These are phyloP conservation scores for Drosophila putrida DNA, from an alignment of 2,888 invertebrate genomes.

Conservation along the genomic window DNA sequence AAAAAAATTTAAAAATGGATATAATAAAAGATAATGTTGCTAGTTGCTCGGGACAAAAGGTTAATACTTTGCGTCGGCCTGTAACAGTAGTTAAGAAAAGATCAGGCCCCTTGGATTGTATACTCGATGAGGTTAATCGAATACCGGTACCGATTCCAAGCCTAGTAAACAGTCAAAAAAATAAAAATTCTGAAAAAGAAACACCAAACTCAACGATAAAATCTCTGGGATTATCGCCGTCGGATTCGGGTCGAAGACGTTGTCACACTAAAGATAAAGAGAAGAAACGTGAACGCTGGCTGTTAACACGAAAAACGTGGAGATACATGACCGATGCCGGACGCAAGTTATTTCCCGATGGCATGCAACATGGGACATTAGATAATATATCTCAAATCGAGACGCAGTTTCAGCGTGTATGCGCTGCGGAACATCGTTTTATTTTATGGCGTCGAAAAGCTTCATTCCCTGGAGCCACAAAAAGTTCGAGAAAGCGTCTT, in stretches of 20 bases:
- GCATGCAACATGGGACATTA: slow-evolving; percentile 88
- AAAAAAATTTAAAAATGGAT: slow-evolving; percentile 26
- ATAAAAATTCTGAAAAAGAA: slow-evolving; percentile 1
- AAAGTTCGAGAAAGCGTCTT: slow-evolving; percentile 66
- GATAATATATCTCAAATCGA: slow-evolving; percentile 93
- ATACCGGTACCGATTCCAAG: neutral
- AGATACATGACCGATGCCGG: slow-evolving; percentile 97
- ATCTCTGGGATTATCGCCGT: slow-evolving; percentile 11
- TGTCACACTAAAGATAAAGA: slow-evolving; percentile 66
- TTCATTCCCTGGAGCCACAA: slow-evolving; percentile 88
- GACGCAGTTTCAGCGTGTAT: slow-evolving; percentile 93
- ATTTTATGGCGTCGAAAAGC: slow-evolving; percentile 92
- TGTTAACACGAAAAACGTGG: slow-evolving; percentile 95
- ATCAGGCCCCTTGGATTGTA: slow-evolving; percentile 71
- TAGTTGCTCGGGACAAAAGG: slow-evolving; percentile 7
- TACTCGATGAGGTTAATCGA: slow-evolving; percentile 58
- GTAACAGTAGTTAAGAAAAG: slow-evolving; percentile 67
- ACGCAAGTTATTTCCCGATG: slow-evolving; percentile 93
- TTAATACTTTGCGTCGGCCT: slow-evolving; percentile 56
- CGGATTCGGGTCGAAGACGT: slow-evolving; percentile 42
- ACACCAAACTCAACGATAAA: neutral
- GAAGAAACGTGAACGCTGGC: slow-evolving; percentile 90
- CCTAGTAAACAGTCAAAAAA: neutral
- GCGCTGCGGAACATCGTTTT: slow-evolving; percentile 91
- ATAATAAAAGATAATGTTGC: slow-evolving; percentile 21